Evolutionary conservation across 2,888 invertebrate species (phyloP).

Genomic region (Agrenia bidenticulata): DNA sequence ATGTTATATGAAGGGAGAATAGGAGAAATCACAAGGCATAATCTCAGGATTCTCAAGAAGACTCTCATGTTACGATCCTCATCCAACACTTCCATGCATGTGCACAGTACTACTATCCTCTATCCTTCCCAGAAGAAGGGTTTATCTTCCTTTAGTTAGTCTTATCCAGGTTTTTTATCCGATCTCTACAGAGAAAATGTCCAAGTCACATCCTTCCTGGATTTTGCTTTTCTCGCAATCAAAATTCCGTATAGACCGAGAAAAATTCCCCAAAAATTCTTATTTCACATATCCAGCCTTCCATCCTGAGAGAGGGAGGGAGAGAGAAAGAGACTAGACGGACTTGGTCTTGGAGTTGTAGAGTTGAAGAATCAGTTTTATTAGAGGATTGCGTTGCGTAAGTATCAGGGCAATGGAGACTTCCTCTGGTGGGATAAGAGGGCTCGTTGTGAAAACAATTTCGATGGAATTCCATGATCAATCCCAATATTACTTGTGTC

Average conservation of each 20-base stretch:
- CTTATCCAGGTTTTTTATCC: conserved; percentile 18
- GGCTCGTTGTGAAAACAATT: conserved; percentile 20
- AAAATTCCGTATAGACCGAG: conserved; percentile 15
- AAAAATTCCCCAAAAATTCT: conserved; percentile 15
- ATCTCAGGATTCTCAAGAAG: background rate
- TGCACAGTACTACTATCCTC: background rate
- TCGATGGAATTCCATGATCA: conserved; percentile 18
- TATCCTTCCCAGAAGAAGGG: background rate
- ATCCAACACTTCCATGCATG: background rate
- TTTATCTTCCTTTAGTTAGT: conserved; percentile 13
- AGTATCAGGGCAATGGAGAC: background rate
- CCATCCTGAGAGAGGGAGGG: background rate
- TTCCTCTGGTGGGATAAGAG: conserved; percentile 1
- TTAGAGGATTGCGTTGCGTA: conserved; percentile 2
- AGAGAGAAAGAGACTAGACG: background rate
- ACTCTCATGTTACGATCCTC: conserved; percentile 5
- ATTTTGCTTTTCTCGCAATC: conserved; percentile 18
- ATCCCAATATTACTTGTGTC: conserved; percentile 6
- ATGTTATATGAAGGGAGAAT: background rate
- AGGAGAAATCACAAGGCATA: conserved; percentile 7
- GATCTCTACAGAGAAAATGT: conserved; percentile 4
- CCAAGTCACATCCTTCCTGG: conserved; percentile 18
- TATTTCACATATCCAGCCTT: background rate
- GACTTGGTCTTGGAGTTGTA: background rate
- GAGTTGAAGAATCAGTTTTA: conserved; percentile 7